Evolutionary conservation across 2,888 invertebrate genomes (phyloP).

Genomic region (Beris chalybata): DNA sequence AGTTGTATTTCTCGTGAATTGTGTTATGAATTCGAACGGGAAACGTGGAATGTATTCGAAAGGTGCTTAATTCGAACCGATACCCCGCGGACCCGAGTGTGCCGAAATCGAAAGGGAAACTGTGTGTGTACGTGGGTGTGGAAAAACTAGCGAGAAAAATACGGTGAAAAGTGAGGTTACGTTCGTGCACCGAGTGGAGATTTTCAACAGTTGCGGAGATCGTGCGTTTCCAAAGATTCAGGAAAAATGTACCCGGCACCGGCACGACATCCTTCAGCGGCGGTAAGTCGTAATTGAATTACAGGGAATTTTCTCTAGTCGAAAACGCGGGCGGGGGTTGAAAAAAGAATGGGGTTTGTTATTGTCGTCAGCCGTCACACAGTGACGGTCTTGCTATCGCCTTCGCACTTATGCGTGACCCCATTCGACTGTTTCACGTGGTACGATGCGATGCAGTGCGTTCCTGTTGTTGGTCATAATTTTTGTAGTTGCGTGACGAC

Average conservation of each 20-base stretch:
- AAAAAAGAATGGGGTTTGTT: conserved; percentile 10
- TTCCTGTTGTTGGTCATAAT: neutral
- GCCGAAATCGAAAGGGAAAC: neutral
- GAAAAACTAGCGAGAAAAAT: neutral
- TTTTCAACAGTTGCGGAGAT: neutral
- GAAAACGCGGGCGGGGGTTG: neutral
- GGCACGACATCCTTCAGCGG: conserved; percentile 71
- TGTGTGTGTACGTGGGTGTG: neutral
- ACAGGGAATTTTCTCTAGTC: neutral
- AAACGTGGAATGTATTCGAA: too few species aligned
- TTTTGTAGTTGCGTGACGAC: too few species aligned
- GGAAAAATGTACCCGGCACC: conserved; percentile 71
- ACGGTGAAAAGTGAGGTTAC: conserved; percentile 34
- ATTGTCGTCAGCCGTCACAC: conserved; percentile 14
- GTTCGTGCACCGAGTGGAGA: conserved; percentile 5
- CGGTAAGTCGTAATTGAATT: conserved; percentile 62
- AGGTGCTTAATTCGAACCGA: too few species aligned
- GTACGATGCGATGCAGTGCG: conserved; percentile 8
- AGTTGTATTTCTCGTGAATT: too few species aligned
- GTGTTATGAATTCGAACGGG: too few species aligned
- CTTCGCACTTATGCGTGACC: neutral
- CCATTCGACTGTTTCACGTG: too few species aligned
- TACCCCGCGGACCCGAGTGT: too few species aligned
- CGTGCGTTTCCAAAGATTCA: conserved; percentile 39
- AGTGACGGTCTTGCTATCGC: neutral